Percentiles rank a stretch among this genome's conserved stretches.
Evolutionary conservation across 2,797 vertebrate genomes (phyloP).

Genomic region (Remorina albescens): DNA sequence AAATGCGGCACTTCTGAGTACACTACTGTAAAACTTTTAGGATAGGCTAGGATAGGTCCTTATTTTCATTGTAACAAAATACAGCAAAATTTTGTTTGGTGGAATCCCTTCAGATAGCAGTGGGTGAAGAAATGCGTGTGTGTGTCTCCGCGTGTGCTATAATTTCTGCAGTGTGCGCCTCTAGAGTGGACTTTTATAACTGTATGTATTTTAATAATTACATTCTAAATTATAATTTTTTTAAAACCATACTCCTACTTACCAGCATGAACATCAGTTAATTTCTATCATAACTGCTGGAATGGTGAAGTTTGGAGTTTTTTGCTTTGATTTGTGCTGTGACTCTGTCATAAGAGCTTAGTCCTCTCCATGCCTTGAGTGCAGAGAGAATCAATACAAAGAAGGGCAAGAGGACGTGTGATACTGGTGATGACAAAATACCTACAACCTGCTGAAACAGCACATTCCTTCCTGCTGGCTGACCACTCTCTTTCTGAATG

Average conservation of each 20-base stretch:
- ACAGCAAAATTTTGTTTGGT: no score
- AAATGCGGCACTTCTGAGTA: slow-evolving; percentile 25
- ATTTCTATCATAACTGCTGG: neutral
- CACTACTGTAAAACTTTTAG: neutral
- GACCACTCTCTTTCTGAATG: slow-evolving; percentile 68
- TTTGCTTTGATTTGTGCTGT: slow-evolving; percentile 16
- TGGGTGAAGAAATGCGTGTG: no score
- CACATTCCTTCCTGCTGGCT: slow-evolving; percentile 69
- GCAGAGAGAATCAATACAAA: slow-evolving; percentile 70
- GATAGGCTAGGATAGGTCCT: no score
- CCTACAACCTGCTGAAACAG: slow-evolving; percentile 77
- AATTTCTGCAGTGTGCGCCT: no score
- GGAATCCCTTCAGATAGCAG: no score
- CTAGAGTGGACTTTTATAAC: slow-evolving; percentile 4
- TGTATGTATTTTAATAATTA: slow-evolving; percentile 13
- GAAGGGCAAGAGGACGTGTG: slow-evolving; percentile 73
- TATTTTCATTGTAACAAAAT: no score
- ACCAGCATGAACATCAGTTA: neutral
- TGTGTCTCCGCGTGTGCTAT: no score
- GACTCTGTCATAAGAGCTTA: slow-evolving; percentile 52
- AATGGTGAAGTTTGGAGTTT: neutral
- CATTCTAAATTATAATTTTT: slow-evolving; percentile 11
- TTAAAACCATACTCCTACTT: neutral
- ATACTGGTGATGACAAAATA: slow-evolving; percentile 78
- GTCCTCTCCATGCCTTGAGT: slow-evolving; percentile 59